Conservation (phyloP, 1,140 invertebrate species). For the Aradophagus sp. region DNA sequence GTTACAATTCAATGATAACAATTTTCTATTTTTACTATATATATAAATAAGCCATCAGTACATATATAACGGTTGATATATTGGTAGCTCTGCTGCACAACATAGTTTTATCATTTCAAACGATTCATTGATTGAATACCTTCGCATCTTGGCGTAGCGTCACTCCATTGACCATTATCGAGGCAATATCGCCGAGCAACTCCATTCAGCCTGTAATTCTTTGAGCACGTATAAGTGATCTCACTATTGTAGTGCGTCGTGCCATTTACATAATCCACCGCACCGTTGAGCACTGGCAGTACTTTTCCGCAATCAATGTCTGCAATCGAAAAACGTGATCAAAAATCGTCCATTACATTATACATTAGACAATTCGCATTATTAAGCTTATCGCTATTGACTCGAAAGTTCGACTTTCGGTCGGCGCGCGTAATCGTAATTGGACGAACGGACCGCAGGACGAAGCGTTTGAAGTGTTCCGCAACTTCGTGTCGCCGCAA, state of each 20-base stretch:
- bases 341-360: not conserved
- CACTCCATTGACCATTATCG: slow-evolving; percentile 88
- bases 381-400: not conserved
- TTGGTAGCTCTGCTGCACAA: too few relatives aligned
- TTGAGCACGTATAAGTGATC: slow-evolving; percentile 84
- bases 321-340: slow-evolving; percentile 67
- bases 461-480: slow-evolving; percentile 3
- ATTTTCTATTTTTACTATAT: too few relatives aligned
- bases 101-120: too few relatives aligned
- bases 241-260: slow-evolving; percentile 88
- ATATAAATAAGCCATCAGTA: too few relatives aligned
- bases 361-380: not conserved
- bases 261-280: slow-evolving; percentile 83
- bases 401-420: too few relatives aligned
- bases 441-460: too few relatives aligned
- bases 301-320: slow-evolving; percentile 93
- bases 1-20: too few relatives aligned
- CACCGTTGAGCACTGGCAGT: slow-evolving; percentile 85
- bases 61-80: too few relatives aligned
- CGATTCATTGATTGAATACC: slow-evolving; percentile 76
- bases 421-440: too few relatives aligned
- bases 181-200: slow-evolving; percentile 82
- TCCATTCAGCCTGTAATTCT: slow-evolving; percentile 88
- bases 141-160: slow-evolving; percentile 89
- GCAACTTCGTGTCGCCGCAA: slow-evolving; percentile 22